A percentile compares a stretch with the other conserved stretches of the same genome.
These are phyloP conservation scores for Dusona sp. DNA, from an alignment of 2,888 invertebrate genomes.

Conservation along the genomic window DNA sequence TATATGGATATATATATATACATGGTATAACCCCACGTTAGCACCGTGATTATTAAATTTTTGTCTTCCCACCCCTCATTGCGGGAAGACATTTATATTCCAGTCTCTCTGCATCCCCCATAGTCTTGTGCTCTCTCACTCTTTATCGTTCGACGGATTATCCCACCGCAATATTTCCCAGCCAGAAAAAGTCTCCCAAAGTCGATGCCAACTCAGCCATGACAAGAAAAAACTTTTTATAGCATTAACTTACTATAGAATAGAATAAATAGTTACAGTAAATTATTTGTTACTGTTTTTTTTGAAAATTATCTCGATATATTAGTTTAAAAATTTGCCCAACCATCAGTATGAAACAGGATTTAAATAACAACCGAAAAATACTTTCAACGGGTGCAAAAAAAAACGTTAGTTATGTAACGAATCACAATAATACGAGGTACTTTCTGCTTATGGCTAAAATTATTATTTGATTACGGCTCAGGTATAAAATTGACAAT, in stretches of 20 bases:
- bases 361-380: too few species aligned
- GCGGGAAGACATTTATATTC: conserved; percentile 23
- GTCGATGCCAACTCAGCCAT: conserved; percentile 1
- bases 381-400: too few species aligned
- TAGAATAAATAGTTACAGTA: not conserved
- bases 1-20: conserved; percentile 20
- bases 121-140: conserved; percentile 29
- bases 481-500: not conserved
- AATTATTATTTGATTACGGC: not conserved
- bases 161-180: conserved; percentile 55
- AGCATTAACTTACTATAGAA: too few species aligned
- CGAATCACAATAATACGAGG: too few species aligned
- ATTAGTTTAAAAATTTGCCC: not conserved
- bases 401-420: too few species aligned
- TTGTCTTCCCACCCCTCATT: conserved; percentile 35
- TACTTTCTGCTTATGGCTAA: too few species aligned
- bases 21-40: not conserved
- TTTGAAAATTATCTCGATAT: not conserved
- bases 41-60: conserved; percentile 68
- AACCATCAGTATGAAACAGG: not conserved
- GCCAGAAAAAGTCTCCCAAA: conserved; percentile 38
- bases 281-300: not conserved
- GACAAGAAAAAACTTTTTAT: not conserved
- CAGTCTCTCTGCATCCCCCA: not conserved
- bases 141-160: conserved; percentile 46